Percentiles rank a stretch among this genome's conserved stretches.
These are phyloP conservation scores for Apis cerana DNA, from an alignment of 1,140 invertebrate species.

Conservation along the genomic window DNA sequence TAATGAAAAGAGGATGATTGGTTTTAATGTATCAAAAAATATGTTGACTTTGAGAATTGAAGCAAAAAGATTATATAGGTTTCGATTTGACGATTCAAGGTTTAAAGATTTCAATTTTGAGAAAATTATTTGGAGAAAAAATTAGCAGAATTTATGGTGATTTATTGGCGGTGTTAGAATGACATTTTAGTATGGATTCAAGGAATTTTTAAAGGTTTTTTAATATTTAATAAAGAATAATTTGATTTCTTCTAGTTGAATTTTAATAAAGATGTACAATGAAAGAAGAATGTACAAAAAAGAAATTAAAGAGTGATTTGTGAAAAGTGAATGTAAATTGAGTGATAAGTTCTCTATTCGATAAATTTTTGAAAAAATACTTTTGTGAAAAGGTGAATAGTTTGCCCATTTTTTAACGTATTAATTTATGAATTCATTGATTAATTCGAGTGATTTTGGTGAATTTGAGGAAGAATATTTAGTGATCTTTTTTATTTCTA, in stretches of 20 bases:
- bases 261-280: neutral
- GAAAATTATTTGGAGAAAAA: neutral
- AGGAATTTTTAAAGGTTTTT: no score
- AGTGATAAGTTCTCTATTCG: neutral
- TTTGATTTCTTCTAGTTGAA: no score
- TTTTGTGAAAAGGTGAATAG: neutral
- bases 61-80: no score
- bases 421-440: no score
- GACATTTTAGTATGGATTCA: neutral
- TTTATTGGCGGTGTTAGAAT: neutral
- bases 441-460: no score
- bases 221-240: no score
- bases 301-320: neutral
- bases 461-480: no score
- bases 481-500: neutral
- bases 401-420: neutral
- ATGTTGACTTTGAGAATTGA: neutral
- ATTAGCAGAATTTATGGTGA: neutral
- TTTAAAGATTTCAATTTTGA: neutral
- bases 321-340: neutral
- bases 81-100: neutral
- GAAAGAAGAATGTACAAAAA: neutral
- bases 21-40: neutral
- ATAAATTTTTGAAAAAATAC: no score
- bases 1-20: no score